Base-by-base conservation (phyloP, 2,113 vertebrate genomes). In the Rhea pennata region DNA sequence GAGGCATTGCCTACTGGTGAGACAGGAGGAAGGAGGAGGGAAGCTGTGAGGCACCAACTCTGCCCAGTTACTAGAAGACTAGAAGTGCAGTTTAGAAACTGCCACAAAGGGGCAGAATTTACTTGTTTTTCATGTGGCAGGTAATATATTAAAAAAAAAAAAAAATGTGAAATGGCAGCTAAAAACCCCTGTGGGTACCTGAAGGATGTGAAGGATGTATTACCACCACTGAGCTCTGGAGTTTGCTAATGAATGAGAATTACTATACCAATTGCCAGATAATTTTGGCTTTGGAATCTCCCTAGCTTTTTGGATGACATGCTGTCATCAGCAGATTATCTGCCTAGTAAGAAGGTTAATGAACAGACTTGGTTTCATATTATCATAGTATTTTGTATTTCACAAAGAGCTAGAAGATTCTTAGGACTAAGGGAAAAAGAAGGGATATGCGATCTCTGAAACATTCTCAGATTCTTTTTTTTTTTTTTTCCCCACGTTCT, bases 61-160 rank as follows among this genome's bases (percentile, higher is more conserved):
- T 85, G 44, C 62, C 31, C 36, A 21, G 23, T 73, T 66, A 33
- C 62, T 50, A 53, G 48, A 27, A 6, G 2, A 33, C 62, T 50
- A 53, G 48, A 27, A 6, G 2, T 48, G 46, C 54, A 85, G 40
- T 80, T 76, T 74, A 54, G 40, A 74, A 91, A 80, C 84, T 56
- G 74, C 95, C 96, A 93, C 96, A 67, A 59, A 90, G 96, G 82
- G 95, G 92, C 95, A 95, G 94, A 31, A 80, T 93, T 90, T 69
- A 59, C 87, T 93, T 84, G 53, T 21, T 95, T 95, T 93, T 94
- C 31, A 23, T 59, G 11, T 3, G 12, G 4, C 42, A 62, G 80
- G 46, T 74, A 54, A 26, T 5, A 9, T 6, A 36, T 48, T 50
- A 67, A 19, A 8, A 61, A 53, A 42, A 13, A 11, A 6, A 42